Conservation (phyloP, 2,113 vertebrate species). For the Odontesthes bonariensis region DNA sequence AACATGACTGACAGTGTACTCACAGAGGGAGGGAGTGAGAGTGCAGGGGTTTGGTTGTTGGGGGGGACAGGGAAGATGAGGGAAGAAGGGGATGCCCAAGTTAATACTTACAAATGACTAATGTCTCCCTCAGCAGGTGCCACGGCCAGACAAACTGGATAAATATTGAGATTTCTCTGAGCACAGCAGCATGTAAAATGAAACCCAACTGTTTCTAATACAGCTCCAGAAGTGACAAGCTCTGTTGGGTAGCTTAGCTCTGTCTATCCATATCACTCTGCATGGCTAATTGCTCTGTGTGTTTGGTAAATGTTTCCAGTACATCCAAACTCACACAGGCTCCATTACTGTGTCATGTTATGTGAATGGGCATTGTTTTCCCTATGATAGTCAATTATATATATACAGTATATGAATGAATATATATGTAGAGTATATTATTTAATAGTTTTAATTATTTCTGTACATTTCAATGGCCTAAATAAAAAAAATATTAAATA, state of each 20-base stretch:
- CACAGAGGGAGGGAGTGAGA: conserved; percentile 79
- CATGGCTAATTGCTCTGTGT: conserved; percentile 66
- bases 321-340: conserved; percentile 6
- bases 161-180: conserved; percentile 81
- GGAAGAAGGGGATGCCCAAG: conserved; percentile 76
- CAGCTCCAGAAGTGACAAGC: conserved; percentile 62
- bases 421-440: no score
- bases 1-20: conserved; percentile 84
- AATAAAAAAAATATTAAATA: no score
- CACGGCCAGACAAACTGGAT: conserved; percentile 81
- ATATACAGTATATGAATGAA: no score
- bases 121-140: conserved; percentile 84
- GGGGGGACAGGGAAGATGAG: conserved; percentile 69
- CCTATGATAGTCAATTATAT: neutral
- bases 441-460: no score
- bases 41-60: conserved; percentile 39
- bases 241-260: conserved; percentile 53
- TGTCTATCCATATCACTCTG: conserved; percentile 48
- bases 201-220: conserved; percentile 78
- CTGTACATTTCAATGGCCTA: no score
- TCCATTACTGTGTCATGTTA: conserved; percentile 18
- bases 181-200: conserved; percentile 76
- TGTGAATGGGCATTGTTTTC: conserved; percentile 1
- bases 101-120: conserved; percentile 86
- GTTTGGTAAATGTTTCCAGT: conserved; percentile 50